Evolutionary conservation across 2,113 vertebrate species (phyloP).

Genomic region (Halcyon senegalensis): DNA sequence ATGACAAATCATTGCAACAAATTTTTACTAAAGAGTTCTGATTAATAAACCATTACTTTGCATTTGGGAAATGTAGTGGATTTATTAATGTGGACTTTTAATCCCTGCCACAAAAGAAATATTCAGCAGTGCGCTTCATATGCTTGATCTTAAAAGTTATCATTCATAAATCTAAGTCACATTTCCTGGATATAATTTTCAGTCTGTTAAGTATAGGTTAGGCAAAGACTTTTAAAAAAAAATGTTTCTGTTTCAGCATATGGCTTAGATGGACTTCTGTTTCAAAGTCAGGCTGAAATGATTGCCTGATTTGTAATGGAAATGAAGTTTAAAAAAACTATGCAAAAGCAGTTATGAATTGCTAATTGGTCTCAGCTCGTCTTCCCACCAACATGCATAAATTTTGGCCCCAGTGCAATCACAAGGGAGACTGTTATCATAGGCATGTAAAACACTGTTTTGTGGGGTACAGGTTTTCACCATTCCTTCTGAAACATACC

Average conservation of each 20-base stretch:
- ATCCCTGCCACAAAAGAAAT: background rate
- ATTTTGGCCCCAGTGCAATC: background rate
- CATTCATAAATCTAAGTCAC: background rate
- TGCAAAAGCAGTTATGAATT: background rate
- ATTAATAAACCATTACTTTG: background rate
- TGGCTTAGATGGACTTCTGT: background rate
- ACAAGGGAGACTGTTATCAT: no score
- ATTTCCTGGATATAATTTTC: background rate
- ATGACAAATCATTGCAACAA: background rate
- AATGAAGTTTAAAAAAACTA: background rate
- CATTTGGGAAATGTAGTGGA: background rate
- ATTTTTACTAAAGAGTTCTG: background rate
- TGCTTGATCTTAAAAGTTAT: background rate
- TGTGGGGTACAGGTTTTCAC: background rate
- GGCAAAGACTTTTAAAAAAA: background rate
- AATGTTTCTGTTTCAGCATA: background rate
- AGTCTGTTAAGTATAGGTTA: background rate
- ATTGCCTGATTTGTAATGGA: background rate
- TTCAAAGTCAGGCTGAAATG: background rate
- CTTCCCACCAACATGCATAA: background rate
- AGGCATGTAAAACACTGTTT: background rate
- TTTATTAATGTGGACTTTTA: background rate
- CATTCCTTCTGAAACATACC: background rate
- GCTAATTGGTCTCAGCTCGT: background rate
- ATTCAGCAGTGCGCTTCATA: background rate